Percentiles rank a stretch among this genome's conserved stretches.
phyloP scores from a whole-genome alignment of 2,113 vertebrate species.

The Sphyrna mokarran region DNA sequence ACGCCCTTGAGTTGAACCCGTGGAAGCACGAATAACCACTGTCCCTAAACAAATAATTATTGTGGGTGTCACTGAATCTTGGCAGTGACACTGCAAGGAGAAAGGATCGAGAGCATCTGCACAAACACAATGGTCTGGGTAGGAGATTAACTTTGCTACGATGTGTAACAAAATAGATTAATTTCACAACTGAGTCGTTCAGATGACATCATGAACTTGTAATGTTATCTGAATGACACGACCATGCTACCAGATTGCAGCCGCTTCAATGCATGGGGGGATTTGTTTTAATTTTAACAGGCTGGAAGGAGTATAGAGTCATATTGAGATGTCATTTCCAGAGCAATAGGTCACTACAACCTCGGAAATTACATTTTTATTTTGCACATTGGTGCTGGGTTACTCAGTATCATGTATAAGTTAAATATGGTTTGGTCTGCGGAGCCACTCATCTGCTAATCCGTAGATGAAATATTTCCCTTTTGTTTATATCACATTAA shows the following conservation, averaged over 20 bases:
- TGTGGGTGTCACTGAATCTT: background rate
- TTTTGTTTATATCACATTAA: background rate
- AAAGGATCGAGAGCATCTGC: background rate
- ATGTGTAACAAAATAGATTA: background rate
- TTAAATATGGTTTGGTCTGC: background rate
- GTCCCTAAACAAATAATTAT: background rate
- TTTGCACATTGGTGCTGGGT: background rate
- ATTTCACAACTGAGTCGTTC: slow-evolving; percentile 6
- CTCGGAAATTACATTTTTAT: background rate
- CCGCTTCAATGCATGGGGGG: background rate
- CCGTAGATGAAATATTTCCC: background rate
- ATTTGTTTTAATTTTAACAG: background rate
- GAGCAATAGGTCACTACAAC: background rate
- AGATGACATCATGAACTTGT: background rate
- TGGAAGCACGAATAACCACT: background rate
- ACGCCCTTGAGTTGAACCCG: background rate
- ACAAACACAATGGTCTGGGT: background rate
- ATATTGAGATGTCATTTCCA: background rate
- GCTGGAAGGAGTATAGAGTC: background rate
- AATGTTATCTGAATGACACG: background rate
- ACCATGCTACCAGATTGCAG: background rate
- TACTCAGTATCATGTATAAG: background rate
- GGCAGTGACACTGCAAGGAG: background rate
- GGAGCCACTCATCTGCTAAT: background rate
- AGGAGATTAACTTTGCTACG: background rate